Conservation (phyloP, 2,113 vertebrate genomes). For the human region GRCh38 chr4:29478001-29478500, state of each 20-base stretch:
- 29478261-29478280: too few species aligned
- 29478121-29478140: not conserved
- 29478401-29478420: too few species aligned
- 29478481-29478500: too few species aligned
- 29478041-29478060: not conserved
- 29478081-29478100: not conserved
- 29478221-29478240: not conserved
- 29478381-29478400: too few species aligned
- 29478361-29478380: too few species aligned
- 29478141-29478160: not conserved
- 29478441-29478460: accelerated
- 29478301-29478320: too few species aligned
- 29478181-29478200: not conserved
- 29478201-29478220: not conserved
- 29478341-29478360: too few species aligned
- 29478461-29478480: too few species aligned
- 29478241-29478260: too few species aligned
- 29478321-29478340: too few species aligned
- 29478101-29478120: not conserved
- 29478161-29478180: not conserved
- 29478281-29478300: too few species aligned
- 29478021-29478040: not conserved
- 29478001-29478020: not conserved
- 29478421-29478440: too few species aligned
- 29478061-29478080: not conserved